These are phyloP conservation scores for Meghimatium bilineatum DNA, from an alignment of 2,888 invertebrate species.

Conservation along the genomic window DNA sequence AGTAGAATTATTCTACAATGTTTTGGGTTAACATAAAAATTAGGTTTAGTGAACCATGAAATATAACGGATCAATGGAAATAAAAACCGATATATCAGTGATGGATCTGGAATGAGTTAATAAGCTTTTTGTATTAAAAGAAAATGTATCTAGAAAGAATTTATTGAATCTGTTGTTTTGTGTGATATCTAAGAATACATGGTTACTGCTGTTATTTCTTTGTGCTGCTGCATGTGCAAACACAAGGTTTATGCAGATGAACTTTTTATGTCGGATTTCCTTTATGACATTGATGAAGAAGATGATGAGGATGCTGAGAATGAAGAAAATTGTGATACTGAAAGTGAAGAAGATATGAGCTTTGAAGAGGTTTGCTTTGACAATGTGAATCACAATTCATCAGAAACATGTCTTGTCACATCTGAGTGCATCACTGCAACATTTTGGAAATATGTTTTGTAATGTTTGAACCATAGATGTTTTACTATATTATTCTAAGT, in stretches of 20 bases:
- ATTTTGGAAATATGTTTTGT: not conserved
- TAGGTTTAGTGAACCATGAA: no score
- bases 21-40: no score
- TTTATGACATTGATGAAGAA: slow-evolving; percentile 14
- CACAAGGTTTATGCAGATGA: not conserved
- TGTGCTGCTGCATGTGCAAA: not conserved
- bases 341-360: slow-evolving; percentile 24
- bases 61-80: no score
- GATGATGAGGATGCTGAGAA: slow-evolving; percentile 7
- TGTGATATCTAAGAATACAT: not conserved
- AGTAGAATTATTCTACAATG: no score
- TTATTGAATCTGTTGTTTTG: no score
- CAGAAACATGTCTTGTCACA: not conserved
- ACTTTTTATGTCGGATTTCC: not conserved
- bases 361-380: slow-evolving; percentile 30
- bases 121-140: no score
- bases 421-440: not conserved
- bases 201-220: not conserved
- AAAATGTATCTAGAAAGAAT: no score
- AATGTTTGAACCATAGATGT: not conserved
- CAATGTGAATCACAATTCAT: not conserved
- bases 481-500: no score
- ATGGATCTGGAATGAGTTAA: no score
- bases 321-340: slow-evolving; percentile 15
- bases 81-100: no score